Conservation (phyloP, 2,113 vertebrate species). For the Willisornis vidua region DNA sequence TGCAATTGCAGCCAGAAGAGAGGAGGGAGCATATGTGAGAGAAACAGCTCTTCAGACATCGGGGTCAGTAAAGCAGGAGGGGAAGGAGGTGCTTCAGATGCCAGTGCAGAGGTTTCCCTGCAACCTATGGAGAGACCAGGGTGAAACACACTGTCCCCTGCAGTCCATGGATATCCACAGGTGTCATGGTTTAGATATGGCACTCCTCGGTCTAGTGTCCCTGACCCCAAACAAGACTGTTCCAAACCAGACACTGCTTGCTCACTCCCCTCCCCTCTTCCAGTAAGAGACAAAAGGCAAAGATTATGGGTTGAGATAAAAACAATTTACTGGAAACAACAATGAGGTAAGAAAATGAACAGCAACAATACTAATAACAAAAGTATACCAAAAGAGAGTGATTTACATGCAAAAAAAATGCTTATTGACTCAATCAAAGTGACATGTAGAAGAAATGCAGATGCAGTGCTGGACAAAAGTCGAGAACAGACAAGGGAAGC, state of each 20-base stretch:
- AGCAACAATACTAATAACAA: neutral
- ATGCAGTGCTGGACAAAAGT: neutral
- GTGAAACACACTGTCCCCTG: neutral
- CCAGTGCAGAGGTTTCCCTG: neutral
- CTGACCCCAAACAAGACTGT: no score
- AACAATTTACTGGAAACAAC: neutral
- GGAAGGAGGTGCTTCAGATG: neutral
- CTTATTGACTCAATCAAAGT: neutral
- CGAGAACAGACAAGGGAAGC: neutral
- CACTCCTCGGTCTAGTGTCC: neutral
- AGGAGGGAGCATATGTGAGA: neutral
- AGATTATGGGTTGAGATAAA: neutral
- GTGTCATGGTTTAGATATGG: neutral
- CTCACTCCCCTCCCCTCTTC: rapidly evolving
- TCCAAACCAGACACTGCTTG: neutral
- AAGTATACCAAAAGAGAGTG: neutral
- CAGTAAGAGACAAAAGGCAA: neutral
- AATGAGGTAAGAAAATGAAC: neutral
- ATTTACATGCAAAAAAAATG: neutral
- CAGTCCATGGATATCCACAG: neutral
- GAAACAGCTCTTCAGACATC: neutral
- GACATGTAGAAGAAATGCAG: rapidly evolving
- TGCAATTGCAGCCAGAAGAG: neutral
- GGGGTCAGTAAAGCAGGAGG: neutral
- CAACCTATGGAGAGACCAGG: rapidly evolving